Evolutionary conservation across 2,888 invertebrate genomes (phyloP).

Genomic region (Synergus gifuensis): DNA sequence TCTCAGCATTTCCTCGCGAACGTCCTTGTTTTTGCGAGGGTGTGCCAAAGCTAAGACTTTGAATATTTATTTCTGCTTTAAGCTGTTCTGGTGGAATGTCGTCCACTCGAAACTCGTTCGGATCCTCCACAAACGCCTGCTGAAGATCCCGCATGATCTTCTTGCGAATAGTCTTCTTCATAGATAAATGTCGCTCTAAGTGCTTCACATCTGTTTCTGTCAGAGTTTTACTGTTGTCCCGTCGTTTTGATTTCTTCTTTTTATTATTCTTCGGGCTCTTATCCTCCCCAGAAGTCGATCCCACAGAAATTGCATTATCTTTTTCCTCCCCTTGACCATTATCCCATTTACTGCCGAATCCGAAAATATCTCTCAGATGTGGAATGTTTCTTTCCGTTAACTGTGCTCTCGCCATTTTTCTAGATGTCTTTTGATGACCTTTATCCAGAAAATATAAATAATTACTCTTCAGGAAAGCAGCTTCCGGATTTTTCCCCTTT

Average conservation of each 20-base stretch:
- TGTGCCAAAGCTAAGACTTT: slow-evolving; percentile 82
- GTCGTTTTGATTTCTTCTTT: slow-evolving; percentile 82
- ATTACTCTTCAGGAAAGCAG: slow-evolving; percentile 35
- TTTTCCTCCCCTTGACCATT: slow-evolving; percentile 70
- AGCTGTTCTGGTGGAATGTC: slow-evolving; percentile 84
- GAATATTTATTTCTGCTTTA: slow-evolving; percentile 84
- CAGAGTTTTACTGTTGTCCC: slow-evolving; percentile 83
- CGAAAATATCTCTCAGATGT: slow-evolving; percentile 87
- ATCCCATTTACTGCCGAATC: slow-evolving; percentile 80
- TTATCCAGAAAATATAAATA: slow-evolving; percentile 13
- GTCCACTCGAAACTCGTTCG: slow-evolving; percentile 85
- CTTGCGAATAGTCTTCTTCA: slow-evolving; percentile 92
- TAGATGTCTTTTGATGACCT: not conserved
- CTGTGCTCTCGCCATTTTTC: slow-evolving; percentile 73
- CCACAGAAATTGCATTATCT: slow-evolving; percentile 76
- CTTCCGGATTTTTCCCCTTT: not conserved
- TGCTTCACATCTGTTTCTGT: slow-evolving; percentile 86
- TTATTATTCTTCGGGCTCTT: slow-evolving; percentile 79
- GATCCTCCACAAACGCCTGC: slow-evolving; percentile 86
- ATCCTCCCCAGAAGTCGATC: slow-evolving; percentile 76
- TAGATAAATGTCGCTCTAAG: slow-evolving; percentile 88
- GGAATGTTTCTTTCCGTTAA: slow-evolving; percentile 87
- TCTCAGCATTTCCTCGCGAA: slow-evolving; percentile 79
- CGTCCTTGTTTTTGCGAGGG: slow-evolving; percentile 78
- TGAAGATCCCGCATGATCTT: slow-evolving; percentile 91